Conservation (phyloP, 2,113 vertebrate species). For the Nibea coibor region DNA sequence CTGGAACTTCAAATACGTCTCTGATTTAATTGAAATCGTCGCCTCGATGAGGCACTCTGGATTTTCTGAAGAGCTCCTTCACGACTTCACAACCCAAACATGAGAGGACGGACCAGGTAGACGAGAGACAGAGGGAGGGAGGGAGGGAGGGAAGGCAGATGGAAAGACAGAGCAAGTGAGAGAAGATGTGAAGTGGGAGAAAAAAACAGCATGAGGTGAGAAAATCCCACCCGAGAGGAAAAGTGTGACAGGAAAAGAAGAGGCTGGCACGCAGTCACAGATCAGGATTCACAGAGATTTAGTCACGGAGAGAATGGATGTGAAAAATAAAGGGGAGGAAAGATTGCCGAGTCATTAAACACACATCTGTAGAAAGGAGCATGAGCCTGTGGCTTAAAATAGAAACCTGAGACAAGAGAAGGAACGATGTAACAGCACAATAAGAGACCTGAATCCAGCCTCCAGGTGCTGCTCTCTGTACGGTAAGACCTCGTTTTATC, state of each 20-base stretch:
- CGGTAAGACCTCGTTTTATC: slow-evolving; percentile 34
- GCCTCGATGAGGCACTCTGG: slow-evolving; percentile 10
- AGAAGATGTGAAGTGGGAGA: background rate
- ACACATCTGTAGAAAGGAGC: slow-evolving; percentile 13
- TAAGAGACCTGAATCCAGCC: background rate
- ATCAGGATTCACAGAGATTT: slow-evolving; percentile 15
- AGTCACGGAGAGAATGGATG: background rate
- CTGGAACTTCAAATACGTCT: slow-evolving; percentile 9
- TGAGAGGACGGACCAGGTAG: slow-evolving; percentile 11
- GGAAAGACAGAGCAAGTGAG: background rate
- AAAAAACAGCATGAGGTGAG: slow-evolving; percentile 4
- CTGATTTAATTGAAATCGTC: slow-evolving; percentile 22
- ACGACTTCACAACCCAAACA: slow-evolving; percentile 7
- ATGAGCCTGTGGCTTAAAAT: slow-evolving; percentile 25
- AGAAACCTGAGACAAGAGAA: slow-evolving; percentile 27
- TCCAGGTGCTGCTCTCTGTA: slow-evolving; percentile 22
- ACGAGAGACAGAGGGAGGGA: slow-evolving; percentile 1
- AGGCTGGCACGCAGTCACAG: background rate
- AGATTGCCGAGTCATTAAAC: slow-evolving; percentile 27
- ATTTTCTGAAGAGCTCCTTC: slow-evolving; percentile 41
- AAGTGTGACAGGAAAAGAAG: slow-evolving; percentile 29
- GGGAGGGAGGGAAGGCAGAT: background rate
- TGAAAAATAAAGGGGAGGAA: background rate
- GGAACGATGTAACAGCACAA: background rate
- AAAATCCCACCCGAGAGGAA: slow-evolving; percentile 41